Conservation (phyloP, 64 coral and sea anemone species). For the Porites lutea region DNA sequence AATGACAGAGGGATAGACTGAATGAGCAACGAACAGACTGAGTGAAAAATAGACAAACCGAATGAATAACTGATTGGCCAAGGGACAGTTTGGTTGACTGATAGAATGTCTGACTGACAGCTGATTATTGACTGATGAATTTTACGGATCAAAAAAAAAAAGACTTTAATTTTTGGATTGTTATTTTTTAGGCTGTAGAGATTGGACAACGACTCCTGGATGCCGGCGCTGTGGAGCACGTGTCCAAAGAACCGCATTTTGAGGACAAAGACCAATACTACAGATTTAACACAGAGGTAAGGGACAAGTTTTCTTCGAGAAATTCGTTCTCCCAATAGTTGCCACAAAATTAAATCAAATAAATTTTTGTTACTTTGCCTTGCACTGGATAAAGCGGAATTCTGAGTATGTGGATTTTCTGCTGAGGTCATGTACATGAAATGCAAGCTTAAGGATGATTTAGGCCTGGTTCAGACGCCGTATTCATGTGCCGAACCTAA, state of each 20-base stretch:
- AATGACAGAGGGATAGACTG: neutral
- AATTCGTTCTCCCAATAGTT: too few species aligned
- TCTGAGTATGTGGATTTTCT: too few species aligned
- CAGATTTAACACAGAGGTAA: constrained; percentile 67
- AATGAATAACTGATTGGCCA: neutral
- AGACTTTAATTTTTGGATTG: too few species aligned
- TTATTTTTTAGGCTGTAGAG: constrained; percentile 59
- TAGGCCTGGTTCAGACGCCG: too few species aligned
- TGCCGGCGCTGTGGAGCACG: constrained; percentile 77
- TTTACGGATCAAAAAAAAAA: neutral
- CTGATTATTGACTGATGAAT: neutral
- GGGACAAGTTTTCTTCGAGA: neutral
- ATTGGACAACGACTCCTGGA: constrained; percentile 83
- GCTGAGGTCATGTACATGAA: too few species aligned
- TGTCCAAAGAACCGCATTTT: constrained; percentile 81
- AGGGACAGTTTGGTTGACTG: neutral
- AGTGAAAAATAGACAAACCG: neutral
- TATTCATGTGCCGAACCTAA: too few species aligned
- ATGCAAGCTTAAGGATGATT: too few species aligned
- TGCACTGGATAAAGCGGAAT: too few species aligned
- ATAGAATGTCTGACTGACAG: neutral
- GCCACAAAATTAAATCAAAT: too few species aligned
- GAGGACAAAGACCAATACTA: constrained; percentile 95
- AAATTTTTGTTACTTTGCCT: too few species aligned
- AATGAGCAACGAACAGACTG: neutral